phyloP scores from a whole-genome alignment of 2,113 vertebrate genomes.

The Pelmatolapia mariae region DNA sequence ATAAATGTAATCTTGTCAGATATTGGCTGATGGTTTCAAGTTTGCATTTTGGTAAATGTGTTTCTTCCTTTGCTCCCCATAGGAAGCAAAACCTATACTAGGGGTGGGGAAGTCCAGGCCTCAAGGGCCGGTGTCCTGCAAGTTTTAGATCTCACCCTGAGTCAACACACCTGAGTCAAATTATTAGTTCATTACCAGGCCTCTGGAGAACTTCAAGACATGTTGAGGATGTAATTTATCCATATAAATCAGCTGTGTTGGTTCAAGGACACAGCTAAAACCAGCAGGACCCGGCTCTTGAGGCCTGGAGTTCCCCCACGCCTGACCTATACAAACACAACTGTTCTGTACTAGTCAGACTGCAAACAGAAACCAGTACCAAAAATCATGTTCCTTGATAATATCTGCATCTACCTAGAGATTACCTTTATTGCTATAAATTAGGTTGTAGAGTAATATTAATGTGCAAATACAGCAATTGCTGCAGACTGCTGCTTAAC shows the following conservation, averaged over 20 bases:
- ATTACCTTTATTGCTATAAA: background rate
- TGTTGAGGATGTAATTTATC: accelerated
- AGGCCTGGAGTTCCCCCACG: background rate
- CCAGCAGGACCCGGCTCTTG: background rate
- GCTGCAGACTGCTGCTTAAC: background rate
- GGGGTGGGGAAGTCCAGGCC: background rate
- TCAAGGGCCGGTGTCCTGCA: background rate
- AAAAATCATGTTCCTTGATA: background rate
- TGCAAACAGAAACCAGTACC: background rate
- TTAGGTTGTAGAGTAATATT: background rate
- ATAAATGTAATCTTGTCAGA: background rate
- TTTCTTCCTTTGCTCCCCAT: background rate
- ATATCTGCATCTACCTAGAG: background rate
- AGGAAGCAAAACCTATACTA: background rate
- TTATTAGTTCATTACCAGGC: background rate
- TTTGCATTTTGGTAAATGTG: background rate
- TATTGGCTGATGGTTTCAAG: background rate
- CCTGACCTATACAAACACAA: background rate
- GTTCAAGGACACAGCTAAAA: background rate
- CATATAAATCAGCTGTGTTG: background rate
- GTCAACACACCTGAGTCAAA: background rate
- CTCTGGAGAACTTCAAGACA: background rate
- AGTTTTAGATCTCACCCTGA: background rate
- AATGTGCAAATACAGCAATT: background rate
- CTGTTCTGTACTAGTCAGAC: background rate